phyloP scores from a whole-genome alignment of 2,113 vertebrate species.

The Thalassoma bifasciatum region DNA sequence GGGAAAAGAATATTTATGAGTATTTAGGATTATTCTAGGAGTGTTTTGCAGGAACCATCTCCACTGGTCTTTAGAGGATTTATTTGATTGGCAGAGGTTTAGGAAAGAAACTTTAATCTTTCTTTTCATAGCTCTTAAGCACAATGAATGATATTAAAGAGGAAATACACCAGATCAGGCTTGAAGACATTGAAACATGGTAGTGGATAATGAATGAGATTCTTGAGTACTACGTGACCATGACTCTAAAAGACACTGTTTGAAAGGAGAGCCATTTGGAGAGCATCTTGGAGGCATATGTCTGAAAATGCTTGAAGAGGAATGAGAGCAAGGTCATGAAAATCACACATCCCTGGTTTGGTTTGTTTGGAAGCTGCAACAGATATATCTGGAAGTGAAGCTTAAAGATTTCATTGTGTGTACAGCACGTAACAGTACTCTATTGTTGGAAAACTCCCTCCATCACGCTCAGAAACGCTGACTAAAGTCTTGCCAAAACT shows the following conservation, averaged over 20 bases:
- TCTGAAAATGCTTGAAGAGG: constrained; percentile 38
- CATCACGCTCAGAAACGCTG: not conserved
- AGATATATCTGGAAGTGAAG: not conserved
- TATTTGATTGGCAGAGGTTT: constrained; percentile 17
- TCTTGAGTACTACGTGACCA: constrained; percentile 31
- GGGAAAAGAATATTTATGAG: not conserved
- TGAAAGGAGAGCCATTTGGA: constrained; percentile 22
- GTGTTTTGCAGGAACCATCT: not conserved
- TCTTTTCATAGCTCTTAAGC: constrained; percentile 6
- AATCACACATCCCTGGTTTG: constrained; percentile 37
- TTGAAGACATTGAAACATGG: constrained; percentile 42
- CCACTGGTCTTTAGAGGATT: not conserved
- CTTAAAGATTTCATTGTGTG: not conserved
- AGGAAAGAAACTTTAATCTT: constrained; percentile 16
- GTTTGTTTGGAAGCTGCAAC: constrained; percentile 3
- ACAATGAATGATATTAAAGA: constrained; percentile 11
- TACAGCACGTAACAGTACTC: too few relatives aligned
- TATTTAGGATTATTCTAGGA: not conserved
- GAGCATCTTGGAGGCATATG: constrained; percentile 59
- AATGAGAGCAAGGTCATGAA: constrained; percentile 54
- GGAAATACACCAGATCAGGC: constrained; percentile 20
- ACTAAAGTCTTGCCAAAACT: too few relatives aligned
- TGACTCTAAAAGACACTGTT: constrained; percentile 46
- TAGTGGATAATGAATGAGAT: constrained; percentile 14
- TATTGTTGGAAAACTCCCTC: not conserved